A percentile compares a stretch with the other conserved stretches of the same genome.
These are phyloP conservation scores for Eremophila alpestris DNA, from an alignment of 2,797 vertebrate species.

Conservation along the genomic window DNA sequence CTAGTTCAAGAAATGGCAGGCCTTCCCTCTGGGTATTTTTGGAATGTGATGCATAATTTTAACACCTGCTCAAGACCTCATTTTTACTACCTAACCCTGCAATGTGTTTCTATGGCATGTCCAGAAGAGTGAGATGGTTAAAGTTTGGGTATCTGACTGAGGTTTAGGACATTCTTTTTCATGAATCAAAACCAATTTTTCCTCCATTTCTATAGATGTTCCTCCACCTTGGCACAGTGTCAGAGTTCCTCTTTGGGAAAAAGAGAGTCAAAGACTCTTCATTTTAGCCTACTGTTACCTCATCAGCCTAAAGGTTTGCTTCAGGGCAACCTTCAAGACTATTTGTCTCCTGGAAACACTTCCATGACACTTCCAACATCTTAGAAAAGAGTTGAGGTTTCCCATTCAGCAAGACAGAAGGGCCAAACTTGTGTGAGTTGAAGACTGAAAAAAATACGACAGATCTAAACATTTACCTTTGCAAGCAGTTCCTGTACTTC, in stretches of 20 bases:
- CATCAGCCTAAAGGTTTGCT: not conserved
- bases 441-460: not conserved
- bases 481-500: constrained; percentile 85
- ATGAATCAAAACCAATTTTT: not conserved
- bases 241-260: not conserved
- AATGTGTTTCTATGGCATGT: not conserved
- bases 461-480: constrained; percentile 76
- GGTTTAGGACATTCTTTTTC: not conserved
- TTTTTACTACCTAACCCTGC: not conserved
- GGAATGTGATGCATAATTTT: not conserved
- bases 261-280: not conserved
- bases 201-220: not conserved
- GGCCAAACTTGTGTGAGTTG: not conserved
- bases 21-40: not conserved
- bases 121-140: not conserved
- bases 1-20: not conserved
- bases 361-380: not conserved
- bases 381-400: not conserved
- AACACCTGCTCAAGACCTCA: not conserved
- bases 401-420: not conserved
- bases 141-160: not conserved
- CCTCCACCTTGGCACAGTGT: not conserved
- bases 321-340: not conserved
- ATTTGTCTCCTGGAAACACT: not conserved
- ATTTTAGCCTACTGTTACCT: not conserved